Evolutionary conservation across 2,113 vertebrate genomes (phyloP), one percentile per base, ranked within the genome.

Genomic region (Xenus cinereus): DNA sequence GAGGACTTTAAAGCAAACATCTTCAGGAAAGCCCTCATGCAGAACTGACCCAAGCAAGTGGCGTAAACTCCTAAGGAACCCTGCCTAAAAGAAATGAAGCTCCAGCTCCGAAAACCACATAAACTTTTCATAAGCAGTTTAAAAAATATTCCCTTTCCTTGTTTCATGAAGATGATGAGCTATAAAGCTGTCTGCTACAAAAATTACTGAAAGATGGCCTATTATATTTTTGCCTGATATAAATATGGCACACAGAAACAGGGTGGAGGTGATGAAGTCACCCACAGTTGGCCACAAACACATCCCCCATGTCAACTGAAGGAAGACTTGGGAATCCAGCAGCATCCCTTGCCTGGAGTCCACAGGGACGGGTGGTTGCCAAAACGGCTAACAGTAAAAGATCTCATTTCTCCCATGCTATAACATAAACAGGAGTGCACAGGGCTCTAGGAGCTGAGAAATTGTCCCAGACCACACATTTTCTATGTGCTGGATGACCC

Each of bases 351-450:
- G 32, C 12, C 48, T 60, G 73, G 33, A 79, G 41, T n/a, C 56
- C 62, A 57, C 2, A 1, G 77, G 53, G 39, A 67, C 0, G 0
- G 14, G 43, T 37, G 21, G 8, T 8, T 90, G 60, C 51, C 80
- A 94, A 81, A 88, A 74, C 1, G 10, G 33, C 66, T 77, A 75
- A 35, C 5, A 56, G 35, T 64, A 26, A 30, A 74, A 81, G 21
- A 93, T 4, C 24, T 54, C 8, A 26, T 75, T 92, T 67, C 14
- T 86, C 56, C 21, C 8, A 6, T 27, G 79, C 53, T 41, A 13
- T 51, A 77, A 17, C 46, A 75, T 10, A 15, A 75, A 45, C 35
- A 68, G 46, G 39, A 88, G 46, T 12, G 17, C 26, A 51, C 1
- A 1, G 22, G 3, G 2, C 85, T 54, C 10, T 54, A 46, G 59